Evolutionary conservation across 64 coral and sea anemone species (phyloP).

Genomic region (Dendronephthya gigantea): DNA sequence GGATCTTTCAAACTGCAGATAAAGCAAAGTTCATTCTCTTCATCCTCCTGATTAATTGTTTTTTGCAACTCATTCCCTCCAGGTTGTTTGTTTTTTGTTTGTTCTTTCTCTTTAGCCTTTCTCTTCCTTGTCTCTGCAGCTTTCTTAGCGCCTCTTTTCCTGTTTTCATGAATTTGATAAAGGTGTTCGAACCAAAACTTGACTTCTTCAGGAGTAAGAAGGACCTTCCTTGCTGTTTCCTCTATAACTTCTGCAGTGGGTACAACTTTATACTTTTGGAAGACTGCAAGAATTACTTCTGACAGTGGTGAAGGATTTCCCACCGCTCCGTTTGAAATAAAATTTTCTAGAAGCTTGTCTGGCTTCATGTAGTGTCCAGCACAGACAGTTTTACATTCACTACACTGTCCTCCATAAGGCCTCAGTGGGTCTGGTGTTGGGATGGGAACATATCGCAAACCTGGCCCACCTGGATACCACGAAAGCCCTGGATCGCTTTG

Average conservation of each 20-base stretch:
- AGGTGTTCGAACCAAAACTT: not conserved
- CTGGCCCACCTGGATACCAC: conserved; percentile 8
- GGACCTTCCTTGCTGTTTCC: not conserved
- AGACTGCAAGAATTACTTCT: not conserved
- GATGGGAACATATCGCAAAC: not conserved
- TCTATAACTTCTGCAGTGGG: not conserved
- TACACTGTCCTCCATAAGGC: conserved; percentile 22
- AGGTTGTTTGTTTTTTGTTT: not conserved
- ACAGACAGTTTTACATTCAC: conserved; percentile 9
- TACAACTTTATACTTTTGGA: not conserved
- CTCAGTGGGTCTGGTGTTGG: not conserved
- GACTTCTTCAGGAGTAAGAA: not conserved
- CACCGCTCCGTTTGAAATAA: not conserved
- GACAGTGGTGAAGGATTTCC: not conserved
- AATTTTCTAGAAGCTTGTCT: conserved; percentile 4
- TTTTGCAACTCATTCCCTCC: not conserved
- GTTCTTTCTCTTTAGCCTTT: not conserved
- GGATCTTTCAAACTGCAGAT: too few relatives aligned
- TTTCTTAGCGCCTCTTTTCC: not conserved
- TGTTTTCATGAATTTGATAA: not conserved
- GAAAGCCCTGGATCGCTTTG: not conserved
- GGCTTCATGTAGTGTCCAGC: conserved; percentile 28
- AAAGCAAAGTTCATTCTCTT: too few relatives aligned
- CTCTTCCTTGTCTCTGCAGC: not conserved
- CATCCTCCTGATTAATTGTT: not conserved